phyloP scores from a whole-genome alignment of 2,797 vertebrate species.

The Enteromius afrohamiltoni region DNA sequence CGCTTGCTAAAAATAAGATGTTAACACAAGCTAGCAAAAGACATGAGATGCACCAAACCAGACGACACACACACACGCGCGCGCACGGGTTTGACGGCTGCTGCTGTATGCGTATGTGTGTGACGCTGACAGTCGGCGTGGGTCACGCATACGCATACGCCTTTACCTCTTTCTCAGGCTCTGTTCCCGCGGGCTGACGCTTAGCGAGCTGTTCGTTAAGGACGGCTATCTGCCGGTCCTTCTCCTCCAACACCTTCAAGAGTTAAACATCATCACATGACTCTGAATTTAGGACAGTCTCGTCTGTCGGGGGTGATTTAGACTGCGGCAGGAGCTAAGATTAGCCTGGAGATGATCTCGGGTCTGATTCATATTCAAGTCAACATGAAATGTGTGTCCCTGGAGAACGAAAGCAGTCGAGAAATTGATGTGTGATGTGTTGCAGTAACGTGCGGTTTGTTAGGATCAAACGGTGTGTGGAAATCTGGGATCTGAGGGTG shows the following conservation, averaged over 20 bases:
- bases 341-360: not conserved
- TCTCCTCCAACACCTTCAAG: conserved; percentile 88
- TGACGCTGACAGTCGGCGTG: not conserved
- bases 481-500: too few relatives aligned
- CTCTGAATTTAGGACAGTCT: conserved; percentile 71
- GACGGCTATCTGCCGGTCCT: conserved; percentile 86
- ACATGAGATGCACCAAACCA: conserved; percentile 16
- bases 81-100: conserved; percentile 62
- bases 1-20: conserved; percentile 4
- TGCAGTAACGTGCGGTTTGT: not conserved
- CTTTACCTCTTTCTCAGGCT: conserved; percentile 89
- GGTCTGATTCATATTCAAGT: not conserved
- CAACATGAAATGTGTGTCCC: not conserved
- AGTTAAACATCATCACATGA: conserved; percentile 82
- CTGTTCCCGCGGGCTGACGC: conserved; percentile 82
- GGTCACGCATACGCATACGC: conserved; percentile 60
- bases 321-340: not conserved
- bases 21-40: not conserved
- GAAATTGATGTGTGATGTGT: too few relatives aligned
- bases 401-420: too few relatives aligned
- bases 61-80: conserved; percentile 3
- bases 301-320: not conserved
- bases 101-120: conserved; percentile 62
- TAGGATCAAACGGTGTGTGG: too few relatives aligned
- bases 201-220: conserved; percentile 90